Evolutionary conservation across 2,888 invertebrate genomes (phyloP), one percentile per base, ranked within the genome.

Genomic region (Lochmaea capreae): DNA sequence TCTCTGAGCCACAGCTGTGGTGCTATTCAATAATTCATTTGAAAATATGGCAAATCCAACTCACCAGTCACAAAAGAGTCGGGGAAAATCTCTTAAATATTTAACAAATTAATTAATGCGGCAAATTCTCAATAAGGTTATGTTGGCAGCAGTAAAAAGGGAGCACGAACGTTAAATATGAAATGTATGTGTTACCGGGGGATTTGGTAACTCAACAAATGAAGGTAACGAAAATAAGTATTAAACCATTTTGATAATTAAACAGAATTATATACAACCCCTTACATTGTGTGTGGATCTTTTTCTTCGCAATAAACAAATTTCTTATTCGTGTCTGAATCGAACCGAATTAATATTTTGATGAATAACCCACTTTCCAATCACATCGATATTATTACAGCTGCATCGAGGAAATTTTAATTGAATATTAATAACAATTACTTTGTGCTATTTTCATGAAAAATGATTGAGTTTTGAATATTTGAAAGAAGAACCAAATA

Each of bases 271-370:
- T 39, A 10, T 18, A 54, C 18, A 9, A 16, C 18, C 3, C 2
- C 3, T 16, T 18, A 2, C 54, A 46, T 67, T 57, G 67, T 43
- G 58, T 57, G 67, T 26, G 18, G 26, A 59, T 26, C 43, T 61
- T 68, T 68, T 68, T 61, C 22, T 59, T 67, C 46, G 59, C 68
- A 61, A 33, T 49, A 59, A 46, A 46, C 46, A 43, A 42, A 18
- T 59, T 46, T 59, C 67, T 12, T 26, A 39, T 33, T 68, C 68
- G 68, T 68, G 68, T 26, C 26, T 10, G 12, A 26, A 68, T 68
- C 68, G 68, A 62, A 62, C 62, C 62, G 46, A 62, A 61, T 69
- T 62, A 46, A 69, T 61, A 69, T 69, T 69, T 69, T 69, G 59
- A 49, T 62, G 69, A 54, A 52, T 69, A 69, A 69, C 69, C 69